Conservation (phyloP, 2,888 invertebrate species). For the Brachypterus glaber region DNA sequence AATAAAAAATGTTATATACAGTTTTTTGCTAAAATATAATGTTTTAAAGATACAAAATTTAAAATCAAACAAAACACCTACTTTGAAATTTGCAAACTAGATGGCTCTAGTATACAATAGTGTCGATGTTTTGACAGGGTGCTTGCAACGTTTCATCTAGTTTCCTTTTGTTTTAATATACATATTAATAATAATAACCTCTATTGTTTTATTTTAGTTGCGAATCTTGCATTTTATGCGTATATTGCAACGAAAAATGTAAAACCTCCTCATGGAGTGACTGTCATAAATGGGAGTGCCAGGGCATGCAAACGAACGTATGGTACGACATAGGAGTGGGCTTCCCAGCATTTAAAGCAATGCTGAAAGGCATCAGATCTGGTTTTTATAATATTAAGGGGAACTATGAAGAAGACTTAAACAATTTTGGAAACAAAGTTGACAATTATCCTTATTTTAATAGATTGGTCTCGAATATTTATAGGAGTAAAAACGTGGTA, state of each 20-base stretch:
- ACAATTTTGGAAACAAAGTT: constrained; percentile 37
- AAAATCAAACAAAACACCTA: too few relatives aligned
- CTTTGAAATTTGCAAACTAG: too few relatives aligned
- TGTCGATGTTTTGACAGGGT: too few relatives aligned
- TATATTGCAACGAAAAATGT: constrained; percentile 62
- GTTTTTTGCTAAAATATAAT: too few relatives aligned
- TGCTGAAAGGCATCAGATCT: constrained; percentile 44
- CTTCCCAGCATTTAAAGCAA: constrained; percentile 63
- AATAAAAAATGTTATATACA: too few relatives aligned
- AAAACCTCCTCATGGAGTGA: constrained; percentile 44
- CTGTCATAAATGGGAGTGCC: constrained; percentile 67
- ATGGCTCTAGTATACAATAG: too few relatives aligned
- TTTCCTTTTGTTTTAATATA: too few relatives aligned
- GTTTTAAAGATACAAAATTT: too few relatives aligned
- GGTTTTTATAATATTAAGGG: constrained; percentile 37
- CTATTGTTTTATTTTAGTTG: constrained; percentile 58
- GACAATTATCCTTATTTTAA: constrained; percentile 57
- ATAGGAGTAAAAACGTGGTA: constrained; percentile 54
- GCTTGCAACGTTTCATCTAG: too few relatives aligned
- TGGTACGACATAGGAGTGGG: constrained; percentile 67
- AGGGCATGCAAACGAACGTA: constrained; percentile 51
- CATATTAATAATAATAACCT: too few relatives aligned
- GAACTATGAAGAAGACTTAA: constrained; percentile 38
- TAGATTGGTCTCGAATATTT: constrained; percentile 62
- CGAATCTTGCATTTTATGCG: constrained; percentile 51